phyloP scores from a whole-genome alignment of 2,113 vertebrate genomes.

The Microcebus murinus region DNA sequence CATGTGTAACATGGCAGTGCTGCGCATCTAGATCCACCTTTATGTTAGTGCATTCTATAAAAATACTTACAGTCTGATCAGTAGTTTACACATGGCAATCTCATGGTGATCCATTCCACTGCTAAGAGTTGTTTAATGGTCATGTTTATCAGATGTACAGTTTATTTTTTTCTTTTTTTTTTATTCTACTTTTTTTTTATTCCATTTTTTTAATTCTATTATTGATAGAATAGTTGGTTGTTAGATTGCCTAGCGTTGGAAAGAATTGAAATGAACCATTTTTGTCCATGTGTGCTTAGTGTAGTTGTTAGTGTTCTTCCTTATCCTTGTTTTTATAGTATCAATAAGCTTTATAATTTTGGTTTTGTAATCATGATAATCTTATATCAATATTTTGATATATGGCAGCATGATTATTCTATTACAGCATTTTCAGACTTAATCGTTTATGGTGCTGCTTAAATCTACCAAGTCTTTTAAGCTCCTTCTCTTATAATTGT shows the following conservation, averaged over 20 bases:
- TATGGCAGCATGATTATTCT: background rate
- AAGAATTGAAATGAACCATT: conserved; percentile 12
- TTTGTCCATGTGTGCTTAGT: background rate
- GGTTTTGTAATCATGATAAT: background rate
- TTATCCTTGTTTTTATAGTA: background rate
- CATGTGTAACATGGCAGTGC: background rate
- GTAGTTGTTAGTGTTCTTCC: background rate
- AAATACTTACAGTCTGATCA: background rate
- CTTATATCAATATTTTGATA: background rate
- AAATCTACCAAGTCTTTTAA: background rate
- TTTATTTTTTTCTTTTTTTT: too few relatives aligned
- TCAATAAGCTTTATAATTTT: background rate
- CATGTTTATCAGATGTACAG: background rate
- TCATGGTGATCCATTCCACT: background rate
- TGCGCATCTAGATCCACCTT: background rate
- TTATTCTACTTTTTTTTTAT: too few relatives aligned
- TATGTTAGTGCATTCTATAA: background rate
- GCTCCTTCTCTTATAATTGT: background rate
- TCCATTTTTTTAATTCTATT: too few relatives aligned
- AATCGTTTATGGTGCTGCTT: background rate
- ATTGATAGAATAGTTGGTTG: background rate
- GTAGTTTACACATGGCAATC: background rate
- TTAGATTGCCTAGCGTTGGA: background rate
- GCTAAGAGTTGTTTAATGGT: background rate
- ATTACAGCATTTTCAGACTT: conserved; percentile 2